phyloP scores from a whole-genome alignment of 2,888 invertebrate genomes.

The Cryptophagus acutangulus region DNA sequence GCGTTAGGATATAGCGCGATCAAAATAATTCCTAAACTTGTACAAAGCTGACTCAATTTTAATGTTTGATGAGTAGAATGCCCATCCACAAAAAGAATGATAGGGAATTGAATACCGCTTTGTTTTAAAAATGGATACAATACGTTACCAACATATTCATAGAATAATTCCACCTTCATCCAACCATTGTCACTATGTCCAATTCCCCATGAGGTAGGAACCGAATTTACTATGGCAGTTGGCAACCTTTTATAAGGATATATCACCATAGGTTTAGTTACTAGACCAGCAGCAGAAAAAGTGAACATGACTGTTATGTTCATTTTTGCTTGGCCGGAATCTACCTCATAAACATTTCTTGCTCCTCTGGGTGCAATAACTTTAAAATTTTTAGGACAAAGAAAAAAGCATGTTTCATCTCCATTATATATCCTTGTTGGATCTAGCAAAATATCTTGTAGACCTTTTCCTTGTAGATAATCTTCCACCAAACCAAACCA shows the following conservation, averaged over 20 bases:
- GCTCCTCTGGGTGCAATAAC: not conserved
- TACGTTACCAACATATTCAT: not conserved
- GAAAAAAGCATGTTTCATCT: conserved; percentile 9
- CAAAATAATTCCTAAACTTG: conserved; percentile 21
- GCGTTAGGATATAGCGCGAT: conserved; percentile 32
- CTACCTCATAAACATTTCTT: conserved; percentile 9
- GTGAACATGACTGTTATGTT: conserved; percentile 21
- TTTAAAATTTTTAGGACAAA: conserved; percentile 11
- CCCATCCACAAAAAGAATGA: not conserved
- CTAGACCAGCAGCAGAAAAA: conserved; percentile 8
- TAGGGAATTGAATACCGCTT: not conserved
- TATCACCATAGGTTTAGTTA: not conserved
- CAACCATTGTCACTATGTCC: conserved; percentile 20
- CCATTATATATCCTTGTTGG: not conserved
- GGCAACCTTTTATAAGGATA: conserved; percentile 17
- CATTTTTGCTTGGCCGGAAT: conserved; percentile 13
- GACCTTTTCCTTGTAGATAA: too few species aligned
- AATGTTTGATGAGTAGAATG: not conserved
- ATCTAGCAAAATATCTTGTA: too few species aligned
- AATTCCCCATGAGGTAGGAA: conserved; percentile 17
- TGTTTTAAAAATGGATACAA: not conserved
- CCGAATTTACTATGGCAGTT: too few species aligned
- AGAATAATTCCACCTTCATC: too few species aligned
- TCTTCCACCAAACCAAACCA: too few species aligned
- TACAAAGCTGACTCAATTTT: not conserved